phyloP scores from a whole-genome alignment of 92 coral and sea anemone species.

The Palythoa grandis region DNA sequence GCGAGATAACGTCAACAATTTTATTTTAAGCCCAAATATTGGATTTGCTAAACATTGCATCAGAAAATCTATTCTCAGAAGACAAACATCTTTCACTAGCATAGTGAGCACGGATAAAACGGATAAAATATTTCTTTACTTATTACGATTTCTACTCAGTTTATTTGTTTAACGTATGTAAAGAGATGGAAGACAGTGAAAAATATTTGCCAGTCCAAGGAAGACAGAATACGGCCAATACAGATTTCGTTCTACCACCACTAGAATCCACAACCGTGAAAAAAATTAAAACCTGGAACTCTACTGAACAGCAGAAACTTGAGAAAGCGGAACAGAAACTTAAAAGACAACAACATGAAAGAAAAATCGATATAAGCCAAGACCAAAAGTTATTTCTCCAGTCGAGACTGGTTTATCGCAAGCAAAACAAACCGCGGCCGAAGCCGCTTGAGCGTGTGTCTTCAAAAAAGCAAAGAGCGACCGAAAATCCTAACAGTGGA shows the following conservation, averaged over 20 bases:
- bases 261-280: constrained; percentile 52
- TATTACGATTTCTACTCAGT: not conserved
- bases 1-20: not conserved
- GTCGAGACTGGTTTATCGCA: constrained; percentile 52
- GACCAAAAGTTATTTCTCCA: constrained; percentile 52
- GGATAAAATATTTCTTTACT: not conserved
- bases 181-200: not conserved
- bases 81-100: not conserved
- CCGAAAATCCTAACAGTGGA: not conserved
- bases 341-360: constrained; percentile 56
- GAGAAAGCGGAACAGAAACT: constrained; percentile 51
- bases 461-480: not conserved
- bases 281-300: constrained; percentile 48
- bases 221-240: constrained; percentile 1
- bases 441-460: not conserved
- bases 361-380: constrained; percentile 45
- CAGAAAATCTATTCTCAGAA: too few species aligned
- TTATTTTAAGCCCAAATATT: not conserved
- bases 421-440: constrained; percentile 14
- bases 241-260: constrained; percentile 57
- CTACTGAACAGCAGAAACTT: constrained; percentile 48
- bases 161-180: constrained; percentile 1
- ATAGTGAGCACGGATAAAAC: not conserved
- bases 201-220: constrained; percentile 1
- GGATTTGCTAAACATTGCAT: not conserved